Evolutionary conservation across 1,140 invertebrate genomes (phyloP).

Genomic region (Neodiprion lecontei): DNA sequence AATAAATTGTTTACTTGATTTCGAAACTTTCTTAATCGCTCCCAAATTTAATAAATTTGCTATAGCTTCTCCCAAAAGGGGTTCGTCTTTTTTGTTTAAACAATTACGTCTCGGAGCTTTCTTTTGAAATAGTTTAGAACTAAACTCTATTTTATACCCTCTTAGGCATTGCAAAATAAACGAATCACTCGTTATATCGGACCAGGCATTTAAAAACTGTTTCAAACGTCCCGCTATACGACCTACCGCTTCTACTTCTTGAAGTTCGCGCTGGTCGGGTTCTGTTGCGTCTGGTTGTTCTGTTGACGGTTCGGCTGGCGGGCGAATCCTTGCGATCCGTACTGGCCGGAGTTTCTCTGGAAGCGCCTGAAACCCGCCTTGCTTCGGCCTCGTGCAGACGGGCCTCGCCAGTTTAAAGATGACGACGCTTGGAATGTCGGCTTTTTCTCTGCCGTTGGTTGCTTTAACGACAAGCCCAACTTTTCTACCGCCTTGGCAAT

Average conservation of each 20-base stretch:
- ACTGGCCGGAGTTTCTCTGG: no score
- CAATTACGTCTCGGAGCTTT: constrained; percentile 22
- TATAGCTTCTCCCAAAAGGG: neutral
- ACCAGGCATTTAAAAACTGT: neutral
- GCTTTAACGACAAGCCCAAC: neutral
- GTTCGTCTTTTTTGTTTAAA: constrained; percentile 40
- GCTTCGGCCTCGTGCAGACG: neutral
- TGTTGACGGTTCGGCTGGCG: no score
- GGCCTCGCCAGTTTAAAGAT: neutral
- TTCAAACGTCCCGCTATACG: neutral
- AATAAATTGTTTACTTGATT: constrained; percentile 1
- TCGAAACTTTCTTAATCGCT: neutral
- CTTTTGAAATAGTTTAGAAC: neutral
- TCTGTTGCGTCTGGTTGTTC: no score
- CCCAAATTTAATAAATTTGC: constrained; percentile 17
- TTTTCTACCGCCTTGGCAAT: constrained; percentile 13
- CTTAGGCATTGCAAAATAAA: neutral
- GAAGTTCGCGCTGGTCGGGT: no score
- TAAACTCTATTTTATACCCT: neutral
- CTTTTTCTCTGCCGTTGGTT: neutral
- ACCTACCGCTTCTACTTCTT: neutral
- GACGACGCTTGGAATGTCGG: neutral
- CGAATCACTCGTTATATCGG: neutral
- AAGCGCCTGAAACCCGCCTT: no score
- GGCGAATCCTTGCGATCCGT: no score